Evolutionary conservation across 2,888 invertebrate genomes (phyloP).

Genomic region (Hydropsyche betteni): DNA sequence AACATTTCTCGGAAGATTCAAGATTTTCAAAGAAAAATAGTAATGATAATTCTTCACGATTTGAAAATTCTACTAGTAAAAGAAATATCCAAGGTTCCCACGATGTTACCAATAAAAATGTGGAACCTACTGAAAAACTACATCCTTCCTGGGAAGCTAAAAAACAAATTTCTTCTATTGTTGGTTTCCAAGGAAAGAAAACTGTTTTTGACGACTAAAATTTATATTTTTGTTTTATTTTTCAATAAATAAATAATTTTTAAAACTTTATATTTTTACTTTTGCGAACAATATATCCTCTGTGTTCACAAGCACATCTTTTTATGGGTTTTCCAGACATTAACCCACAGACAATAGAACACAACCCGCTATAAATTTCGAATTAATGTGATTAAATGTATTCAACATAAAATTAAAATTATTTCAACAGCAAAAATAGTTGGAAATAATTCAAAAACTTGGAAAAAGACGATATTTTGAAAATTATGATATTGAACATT

Average conservation of each 20-base stretch:
- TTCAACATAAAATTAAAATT: too few relatives aligned
- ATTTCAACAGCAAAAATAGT: too few relatives aligned
- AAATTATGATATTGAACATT: too few relatives aligned
- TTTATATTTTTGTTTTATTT: background rate
- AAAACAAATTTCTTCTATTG: conserved; percentile 61
- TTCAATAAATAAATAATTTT: background rate
- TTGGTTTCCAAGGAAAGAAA: conserved; percentile 64
- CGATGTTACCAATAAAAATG: background rate
- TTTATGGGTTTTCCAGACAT: too few relatives aligned
- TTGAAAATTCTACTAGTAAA: conserved; percentile 41
- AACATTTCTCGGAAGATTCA: conserved; percentile 17
- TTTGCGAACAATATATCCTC: too few relatives aligned
- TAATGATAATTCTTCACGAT: conserved; percentile 49
- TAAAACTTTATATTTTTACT: background rate
- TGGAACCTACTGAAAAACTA: conserved; percentile 57
- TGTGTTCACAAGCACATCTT: too few relatives aligned
- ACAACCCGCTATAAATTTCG: too few relatives aligned
- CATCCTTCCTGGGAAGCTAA: conserved; percentile 69
- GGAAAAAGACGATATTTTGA: too few relatives aligned
- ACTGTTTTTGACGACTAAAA: conserved; percentile 58
- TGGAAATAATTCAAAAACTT: too few relatives aligned
- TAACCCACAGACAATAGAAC: too few relatives aligned
- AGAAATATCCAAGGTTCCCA: conserved; percentile 22
- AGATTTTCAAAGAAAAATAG: conserved; percentile 46
- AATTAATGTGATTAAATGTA: too few relatives aligned